These are phyloP conservation scores for Eurosta solidaginis DNA, from an alignment of 1,140 invertebrate genomes.

Conservation along the genomic window DNA sequence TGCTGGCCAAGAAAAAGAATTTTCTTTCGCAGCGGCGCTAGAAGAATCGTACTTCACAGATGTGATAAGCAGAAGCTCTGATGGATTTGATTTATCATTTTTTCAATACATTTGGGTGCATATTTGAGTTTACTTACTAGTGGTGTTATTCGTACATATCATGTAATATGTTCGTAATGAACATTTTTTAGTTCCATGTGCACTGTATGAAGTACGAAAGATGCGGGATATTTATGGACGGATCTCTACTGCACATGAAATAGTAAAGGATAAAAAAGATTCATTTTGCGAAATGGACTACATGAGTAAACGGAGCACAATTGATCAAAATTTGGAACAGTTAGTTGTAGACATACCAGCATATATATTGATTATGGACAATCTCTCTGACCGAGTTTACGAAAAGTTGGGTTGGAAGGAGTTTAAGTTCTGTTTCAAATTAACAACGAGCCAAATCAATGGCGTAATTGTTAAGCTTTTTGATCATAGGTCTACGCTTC, in stretches of 20 bases:
- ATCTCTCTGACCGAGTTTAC: slow-evolving; percentile 66
- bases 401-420: slow-evolving; percentile 71
- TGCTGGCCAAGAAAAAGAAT: slow-evolving; percentile 59
- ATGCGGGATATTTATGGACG: no score
- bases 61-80: slow-evolving; percentile 61
- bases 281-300: slow-evolving; percentile 65
- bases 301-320: no score
- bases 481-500: no score
- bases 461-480: no score
- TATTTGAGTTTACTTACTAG: background rate
- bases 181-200: no score
- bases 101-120: background rate
- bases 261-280: no score
- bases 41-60: slow-evolving; percentile 71
- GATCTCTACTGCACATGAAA: no score
- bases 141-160: no score
- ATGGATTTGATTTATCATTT: slow-evolving; percentile 41
- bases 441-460: no score
- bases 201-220: no score
- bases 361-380: slow-evolving; percentile 67
- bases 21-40: slow-evolving; percentile 67
- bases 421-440: no score
- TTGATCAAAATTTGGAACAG: slow-evolving; percentile 67
- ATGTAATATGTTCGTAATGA: slow-evolving; percentile 49
- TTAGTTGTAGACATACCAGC: no score